Evolutionary conservation across 1,140 invertebrate genomes (phyloP).

Genomic region (Marisa cornuarietis): DNA sequence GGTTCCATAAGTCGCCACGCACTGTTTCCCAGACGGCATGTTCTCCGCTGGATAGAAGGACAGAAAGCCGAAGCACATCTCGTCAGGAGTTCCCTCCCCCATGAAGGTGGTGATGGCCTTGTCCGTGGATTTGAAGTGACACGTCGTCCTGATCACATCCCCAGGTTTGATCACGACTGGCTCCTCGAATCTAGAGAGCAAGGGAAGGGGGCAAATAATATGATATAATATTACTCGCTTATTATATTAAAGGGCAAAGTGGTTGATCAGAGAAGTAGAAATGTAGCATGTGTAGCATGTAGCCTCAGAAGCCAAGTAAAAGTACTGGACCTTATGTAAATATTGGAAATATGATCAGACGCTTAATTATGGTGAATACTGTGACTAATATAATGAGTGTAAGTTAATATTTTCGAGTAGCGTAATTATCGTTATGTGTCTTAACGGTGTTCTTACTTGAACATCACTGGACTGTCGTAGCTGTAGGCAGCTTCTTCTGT

Average conservation of each 20-base stretch:
- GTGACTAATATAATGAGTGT: too few relatives aligned
- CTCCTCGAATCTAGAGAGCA: slow-evolving; percentile 7
- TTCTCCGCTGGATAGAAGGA: slow-evolving; percentile 4
- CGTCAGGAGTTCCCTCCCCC: slow-evolving; percentile 21
- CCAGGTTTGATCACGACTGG: slow-evolving; percentile 25
- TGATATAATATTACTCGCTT: background rate
- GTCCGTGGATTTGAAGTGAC: slow-evolving; percentile 17
- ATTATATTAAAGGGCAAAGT: too few relatives aligned
- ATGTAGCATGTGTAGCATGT: too few relatives aligned
- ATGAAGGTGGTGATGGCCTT: background rate
- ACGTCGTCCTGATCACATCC: slow-evolving; percentile 22
- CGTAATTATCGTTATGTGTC: too few relatives aligned
- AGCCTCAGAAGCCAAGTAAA: too few relatives aligned
- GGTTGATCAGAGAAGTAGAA: too few relatives aligned
- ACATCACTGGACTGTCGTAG: slow-evolving; percentile 9
- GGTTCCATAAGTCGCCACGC: too few relatives aligned
- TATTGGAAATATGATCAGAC: too few relatives aligned
- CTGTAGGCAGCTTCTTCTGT: slow-evolving; percentile 8
- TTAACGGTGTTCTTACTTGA: background rate
- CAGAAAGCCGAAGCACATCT: slow-evolving; percentile 30
- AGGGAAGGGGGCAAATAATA: background rate
- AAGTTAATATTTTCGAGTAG: too few relatives aligned
- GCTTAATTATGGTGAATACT: too few relatives aligned
- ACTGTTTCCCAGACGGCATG: too few relatives aligned
- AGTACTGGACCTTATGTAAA: too few relatives aligned